Evolutionary conservation across 2,797 vertebrate genomes (phyloP), one percentile per base, ranked within the genome.

Genomic region (Galagoides demidoff): DNA sequence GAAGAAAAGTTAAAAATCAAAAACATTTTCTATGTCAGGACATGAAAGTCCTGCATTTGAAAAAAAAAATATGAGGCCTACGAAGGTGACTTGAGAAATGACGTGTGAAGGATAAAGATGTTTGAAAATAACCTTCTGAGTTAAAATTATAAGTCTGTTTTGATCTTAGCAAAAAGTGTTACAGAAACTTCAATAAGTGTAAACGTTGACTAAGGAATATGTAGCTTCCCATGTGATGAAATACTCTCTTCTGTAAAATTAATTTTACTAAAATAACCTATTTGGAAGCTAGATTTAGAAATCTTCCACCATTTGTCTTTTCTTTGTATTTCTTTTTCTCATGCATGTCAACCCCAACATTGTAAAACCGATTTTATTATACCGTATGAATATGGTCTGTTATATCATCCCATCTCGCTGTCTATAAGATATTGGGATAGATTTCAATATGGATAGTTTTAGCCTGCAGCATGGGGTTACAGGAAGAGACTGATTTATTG

Each of bases 141-240:
- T 83, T 76, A 89, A 96, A 89, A 68, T 19, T 25, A 73, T 63
- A 91, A 22, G 3, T 70, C 71, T 49, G 7, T 84, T 85, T 55
- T 86, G 12, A 73, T 64, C 13, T 52, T 6, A 25, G 19, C 12
- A 66, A 94, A 29, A 83, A 83, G 84, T 89, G 59, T 61, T 73
- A 34, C 23, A 77, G 31, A 92, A 73, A 34, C 14, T 74, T 87
- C 59, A 25, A 5, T 71, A 74, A 27, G 9, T 61, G 2, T 83
- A 68, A 74, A 84, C 79, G 52, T 70, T 85, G 17, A 23, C 94
- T 85, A 94, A 83, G 31, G 29, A 85, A 66, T 77, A 91, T 71
- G 16, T 88, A 27, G 9, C 74, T 73, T 34, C 37, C 43, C 7
- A 22, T 57, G 11, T 52, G 43, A 81, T 79, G 20, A 23, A 68